Base-by-base conservation (phyloP, 2,888 invertebrate genomes). In the Hypomecis punctinalis region DNA sequence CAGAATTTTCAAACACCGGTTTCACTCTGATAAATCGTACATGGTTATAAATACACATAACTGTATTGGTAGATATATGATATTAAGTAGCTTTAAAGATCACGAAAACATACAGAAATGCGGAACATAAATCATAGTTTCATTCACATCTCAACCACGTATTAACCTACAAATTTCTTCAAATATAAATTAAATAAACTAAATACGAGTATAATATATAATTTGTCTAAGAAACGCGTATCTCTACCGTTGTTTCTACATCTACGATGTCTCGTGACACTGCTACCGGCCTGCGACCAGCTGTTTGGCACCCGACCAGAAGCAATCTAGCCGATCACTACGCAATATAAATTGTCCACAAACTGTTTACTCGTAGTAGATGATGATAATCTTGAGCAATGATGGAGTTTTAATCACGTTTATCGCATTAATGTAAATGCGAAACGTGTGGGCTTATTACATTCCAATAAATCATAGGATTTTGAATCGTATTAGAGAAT, bases 251-350 rank as follows among this genome's bases (percentile, higher is more conserved):
- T 59, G 58, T 66, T 62, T 59, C 63, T 66, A 70, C 49, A 64
- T 69, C 67, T 58, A 43, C 33, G 62, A 66, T 64, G 42, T 65
- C 71, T 70, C 75, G 76, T 80, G 81, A 82, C 76, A 78, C 72
- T 75, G 77, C 69, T 67, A 79, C 81, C 83, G 79, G 82, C 79
- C 75, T 76, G 77, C 72, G 67, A 73, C 76, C 79, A 79, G 72
- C 72, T 71, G 75, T 74, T 76, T 88, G 88, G 89, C 88, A 78
- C 51, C 2, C 53, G 37, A 71, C 88, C 89, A 88, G 79, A 80
- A 78, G 75, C 73, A 74, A 81, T 80, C 78, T 83, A 84, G 78
- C 78, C 77, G 77, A 78, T 77, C 76, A 77, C 76, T 75, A 76
- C 78, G 73, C 75, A 76, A 76, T 80, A 77, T 82, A 81, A 83